Evolutionary conservation across 2,888 invertebrate genomes (phyloP).

Genomic region (Limnephilus lunatus): DNA sequence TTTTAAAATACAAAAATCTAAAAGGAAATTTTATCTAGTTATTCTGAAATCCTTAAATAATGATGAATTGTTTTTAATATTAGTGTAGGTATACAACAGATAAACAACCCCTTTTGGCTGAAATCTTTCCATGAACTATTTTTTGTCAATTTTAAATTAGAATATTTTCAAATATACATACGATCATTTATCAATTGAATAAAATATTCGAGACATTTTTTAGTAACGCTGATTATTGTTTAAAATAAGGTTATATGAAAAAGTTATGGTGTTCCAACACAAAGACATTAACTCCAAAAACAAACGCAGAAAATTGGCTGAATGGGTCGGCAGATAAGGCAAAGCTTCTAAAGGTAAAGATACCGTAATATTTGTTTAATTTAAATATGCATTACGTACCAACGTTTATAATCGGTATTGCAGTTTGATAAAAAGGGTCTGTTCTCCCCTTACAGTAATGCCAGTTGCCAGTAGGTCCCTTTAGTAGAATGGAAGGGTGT

Average conservation of each 20-base stretch:
- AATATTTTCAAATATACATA: no score
- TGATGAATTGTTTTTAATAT: no score
- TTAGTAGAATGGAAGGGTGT: not conserved
- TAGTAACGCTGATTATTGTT: not conserved
- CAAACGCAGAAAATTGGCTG: not conserved
- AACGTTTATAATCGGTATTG: slow-evolving; percentile 32
- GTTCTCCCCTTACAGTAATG: not conserved
- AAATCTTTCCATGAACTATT: no score
- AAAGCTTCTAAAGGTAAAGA: not conserved
- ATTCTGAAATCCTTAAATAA: no score
- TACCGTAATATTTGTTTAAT: not conserved
- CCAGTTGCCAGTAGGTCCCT: slow-evolving; percentile 9
- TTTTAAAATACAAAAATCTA: no score
- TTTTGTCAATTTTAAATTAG: no score
- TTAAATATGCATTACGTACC: slow-evolving; percentile 15
- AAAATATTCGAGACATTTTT: no score
- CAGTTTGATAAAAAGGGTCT: slow-evolving; percentile 46
- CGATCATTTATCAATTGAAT: no score
- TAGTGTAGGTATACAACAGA: no score
- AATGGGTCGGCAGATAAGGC: not conserved
- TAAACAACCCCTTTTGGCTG: no score
- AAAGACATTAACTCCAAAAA: not conserved
- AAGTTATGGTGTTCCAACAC: not conserved
- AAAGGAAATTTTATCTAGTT: no score
- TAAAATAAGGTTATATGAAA: not conserved